A percentile compares a stretch with the other conserved stretches of the same genome.
Evolutionary conservation across 1,140 invertebrate genomes (phyloP).

Genomic region (Drosophila sechellia): DNA sequence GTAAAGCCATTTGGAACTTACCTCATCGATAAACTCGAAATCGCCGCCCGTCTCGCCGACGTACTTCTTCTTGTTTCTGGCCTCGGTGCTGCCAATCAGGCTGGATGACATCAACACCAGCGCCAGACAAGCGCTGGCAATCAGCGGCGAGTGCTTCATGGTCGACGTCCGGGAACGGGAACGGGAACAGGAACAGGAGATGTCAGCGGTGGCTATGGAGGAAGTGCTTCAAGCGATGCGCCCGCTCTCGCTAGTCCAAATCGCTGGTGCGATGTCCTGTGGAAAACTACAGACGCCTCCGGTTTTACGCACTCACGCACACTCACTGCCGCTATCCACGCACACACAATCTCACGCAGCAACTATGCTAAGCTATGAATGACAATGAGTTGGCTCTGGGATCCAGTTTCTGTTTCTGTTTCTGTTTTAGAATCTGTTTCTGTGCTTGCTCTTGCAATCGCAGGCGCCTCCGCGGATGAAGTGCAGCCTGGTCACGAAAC

Average conservation of each 20-base stretch:
- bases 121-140: constrained; percentile 77
- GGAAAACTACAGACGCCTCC: constrained; percentile 45
- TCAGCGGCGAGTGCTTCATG: constrained; percentile 79
- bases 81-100: constrained; percentile 69
- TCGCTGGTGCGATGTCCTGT: constrained; percentile 21
- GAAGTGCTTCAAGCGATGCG: constrained; percentile 43
- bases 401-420: constrained; percentile 21
- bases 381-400: constrained; percentile 38
- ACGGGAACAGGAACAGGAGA: constrained; percentile 27
- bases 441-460: constrained; percentile 49
- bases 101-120: constrained; percentile 83
- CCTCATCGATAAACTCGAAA: constrained; percentile 84
- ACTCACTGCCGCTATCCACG: constrained; percentile 25
- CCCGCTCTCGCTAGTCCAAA: constrained; percentile 30
- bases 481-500: constrained; percentile 60
- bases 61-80: constrained; percentile 80
- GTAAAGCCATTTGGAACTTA: constrained; percentile 76
- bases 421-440: constrained; percentile 17
- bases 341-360: constrained; percentile 28
- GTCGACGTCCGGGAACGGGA: constrained; percentile 29
- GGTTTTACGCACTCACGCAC: constrained; percentile 36
- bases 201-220: constrained; percentile 4
- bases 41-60: constrained; percentile 83
- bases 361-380: constrained; percentile 37
- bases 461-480: constrained; percentile 52